Evolutionary conservation across 2,113 vertebrate species (phyloP).

Genomic region (Camelus dromedarius): DNA sequence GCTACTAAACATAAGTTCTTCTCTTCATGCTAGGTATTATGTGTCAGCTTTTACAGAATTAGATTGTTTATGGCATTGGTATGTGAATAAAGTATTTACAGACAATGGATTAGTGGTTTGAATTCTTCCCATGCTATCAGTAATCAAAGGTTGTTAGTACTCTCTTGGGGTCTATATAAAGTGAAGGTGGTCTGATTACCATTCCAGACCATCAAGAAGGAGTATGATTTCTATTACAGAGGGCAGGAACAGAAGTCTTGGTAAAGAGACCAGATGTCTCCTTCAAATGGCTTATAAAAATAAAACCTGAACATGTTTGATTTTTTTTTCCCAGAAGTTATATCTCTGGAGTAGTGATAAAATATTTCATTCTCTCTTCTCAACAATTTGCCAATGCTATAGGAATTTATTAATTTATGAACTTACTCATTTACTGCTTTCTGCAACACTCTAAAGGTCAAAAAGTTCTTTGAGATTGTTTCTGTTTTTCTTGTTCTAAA

Average conservation of each 20-base stretch:
- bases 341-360: neutral
- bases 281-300: conserved; percentile 15
- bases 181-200: conserved; percentile 51
- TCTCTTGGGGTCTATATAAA: conserved; percentile 58
- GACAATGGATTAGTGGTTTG: conserved; percentile 70
- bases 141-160: conserved; percentile 65
- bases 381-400: neutral
- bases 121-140: conserved; percentile 61
- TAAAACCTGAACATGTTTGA: neutral
- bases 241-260: conserved; percentile 26
- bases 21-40: conserved; percentile 50
- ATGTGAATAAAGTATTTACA: conserved; percentile 67
- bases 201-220: conserved; percentile 12
- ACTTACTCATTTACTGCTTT: neutral
- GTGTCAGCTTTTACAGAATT: conserved; percentile 67
- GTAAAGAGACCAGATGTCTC: conserved; percentile 21
- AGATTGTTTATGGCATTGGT: conserved; percentile 67
- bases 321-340: neutral
- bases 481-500: neutral
- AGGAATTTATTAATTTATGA: conserved; percentile 9
- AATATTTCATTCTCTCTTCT: neutral
- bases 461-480: neutral
- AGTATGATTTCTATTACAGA: neutral
- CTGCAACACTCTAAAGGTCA: neutral
- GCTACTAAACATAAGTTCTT: conserved; percentile 67